phyloP scores from a whole-genome alignment of 2,888 invertebrate genomes.

The Zele albiditarsus region DNA sequence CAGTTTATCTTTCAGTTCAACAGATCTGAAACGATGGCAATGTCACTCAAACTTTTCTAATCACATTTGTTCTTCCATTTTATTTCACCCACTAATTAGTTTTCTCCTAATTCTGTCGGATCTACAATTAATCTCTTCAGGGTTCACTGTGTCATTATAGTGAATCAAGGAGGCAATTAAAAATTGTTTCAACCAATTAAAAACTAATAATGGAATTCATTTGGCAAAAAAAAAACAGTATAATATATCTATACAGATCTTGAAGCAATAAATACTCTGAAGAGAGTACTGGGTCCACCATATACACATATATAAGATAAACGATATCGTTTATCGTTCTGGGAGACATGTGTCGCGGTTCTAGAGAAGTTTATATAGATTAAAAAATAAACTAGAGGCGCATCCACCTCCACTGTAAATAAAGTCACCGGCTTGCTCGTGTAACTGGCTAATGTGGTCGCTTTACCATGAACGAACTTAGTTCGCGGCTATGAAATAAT shows the following conservation, averaged over 20 bases:
- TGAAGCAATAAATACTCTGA: neutral
- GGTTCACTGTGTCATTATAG: neutral
- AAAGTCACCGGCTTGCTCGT: slow-evolving; percentile 52
- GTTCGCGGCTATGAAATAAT: slow-evolving; percentile 4
- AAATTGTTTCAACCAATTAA: neutral
- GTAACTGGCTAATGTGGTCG: slow-evolving; percentile 46
- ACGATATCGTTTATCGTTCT: neutral
- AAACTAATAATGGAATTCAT: slow-evolving; percentile 7
- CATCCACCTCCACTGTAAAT: slow-evolving; percentile 51
- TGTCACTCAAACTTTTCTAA: neutral
- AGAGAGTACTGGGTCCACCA: neutral
- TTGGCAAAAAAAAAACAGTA: neutral
- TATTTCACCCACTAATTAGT: slow-evolving; percentile 3
- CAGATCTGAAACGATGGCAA: neutral
- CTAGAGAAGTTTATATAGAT: slow-evolving; percentile 19
- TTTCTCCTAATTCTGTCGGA: neutral
- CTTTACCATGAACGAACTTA: slow-evolving; percentile 17
- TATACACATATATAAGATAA: neutral
- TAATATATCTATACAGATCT: neutral
- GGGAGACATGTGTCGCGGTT: slow-evolving; percentile 33
- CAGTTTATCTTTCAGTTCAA: neutral
- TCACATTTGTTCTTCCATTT: neutral
- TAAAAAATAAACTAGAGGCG: slow-evolving; percentile 40
- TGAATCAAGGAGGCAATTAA: neutral
- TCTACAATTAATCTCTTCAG: slow-evolving; percentile 18